Percentiles rank a stretch among this genome's conserved stretches.
Conservation (phyloP, 2,888 invertebrate species). For the Frankliniella fusca region DNA sequence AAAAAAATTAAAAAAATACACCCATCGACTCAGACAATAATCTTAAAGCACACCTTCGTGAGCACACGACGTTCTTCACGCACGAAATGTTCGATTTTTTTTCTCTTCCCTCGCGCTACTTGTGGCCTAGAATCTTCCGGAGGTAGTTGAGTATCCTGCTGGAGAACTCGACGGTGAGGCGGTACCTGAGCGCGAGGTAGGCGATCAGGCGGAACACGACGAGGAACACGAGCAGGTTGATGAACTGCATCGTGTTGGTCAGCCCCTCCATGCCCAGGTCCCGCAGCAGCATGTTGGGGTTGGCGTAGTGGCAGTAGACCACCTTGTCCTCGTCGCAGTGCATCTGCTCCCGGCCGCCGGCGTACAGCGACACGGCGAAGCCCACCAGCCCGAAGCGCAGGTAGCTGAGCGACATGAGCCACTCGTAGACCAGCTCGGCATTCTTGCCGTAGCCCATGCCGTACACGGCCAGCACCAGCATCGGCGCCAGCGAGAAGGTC, state of each 20-base stretch:
- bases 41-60: not conserved
- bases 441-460: slow-evolving; percentile 59
- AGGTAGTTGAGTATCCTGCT: slow-evolving; percentile 55
- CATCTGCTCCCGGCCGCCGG: slow-evolving; percentile 56
- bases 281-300: slow-evolving; percentile 58
- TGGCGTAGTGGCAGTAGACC: slow-evolving; percentile 54
- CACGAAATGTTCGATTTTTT: not conserved
- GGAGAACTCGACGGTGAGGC: slow-evolving; percentile 55
- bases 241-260: slow-evolving; percentile 54
- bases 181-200: slow-evolving; percentile 56
- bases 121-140: slow-evolving; percentile 50
- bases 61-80: not conserved
- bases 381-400: slow-evolving; percentile 67
- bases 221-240: slow-evolving; percentile 56
- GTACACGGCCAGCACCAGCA: slow-evolving; percentile 57
- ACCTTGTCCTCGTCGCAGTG: slow-evolving; percentile 56
- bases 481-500: slow-evolving; percentile 55
- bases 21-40: not conserved
- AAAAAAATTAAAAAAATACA: not conserved
- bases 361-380: slow-evolving; percentile 54
- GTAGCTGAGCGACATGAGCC: slow-evolving; percentile 58
- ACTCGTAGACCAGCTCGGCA: slow-evolving; percentile 54
- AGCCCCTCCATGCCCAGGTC: slow-evolving; percentile 60
- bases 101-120: not conserved
- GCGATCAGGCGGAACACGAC: slow-evolving; percentile 53